Evolutionary conservation across 2,888 invertebrate species (phyloP).

Genomic region (Encarsia formosa): DNA sequence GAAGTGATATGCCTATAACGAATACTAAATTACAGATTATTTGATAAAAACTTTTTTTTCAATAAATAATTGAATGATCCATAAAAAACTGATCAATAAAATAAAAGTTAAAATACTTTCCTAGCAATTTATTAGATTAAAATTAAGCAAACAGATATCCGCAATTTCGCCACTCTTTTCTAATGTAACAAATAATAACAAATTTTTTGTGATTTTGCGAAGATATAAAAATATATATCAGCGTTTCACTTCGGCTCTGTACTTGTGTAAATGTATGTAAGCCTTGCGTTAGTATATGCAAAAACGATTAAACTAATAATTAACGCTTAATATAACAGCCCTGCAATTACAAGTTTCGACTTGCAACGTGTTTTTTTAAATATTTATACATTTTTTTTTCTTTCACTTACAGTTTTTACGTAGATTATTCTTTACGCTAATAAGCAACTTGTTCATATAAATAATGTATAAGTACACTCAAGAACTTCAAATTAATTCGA

Average conservation of each 20-base stretch:
- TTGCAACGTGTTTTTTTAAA: slow-evolving; percentile 28
- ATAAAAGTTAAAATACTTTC: too few species aligned
- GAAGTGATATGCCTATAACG: too few species aligned
- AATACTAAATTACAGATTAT: too few species aligned
- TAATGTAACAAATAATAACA: slow-evolving; percentile 27
- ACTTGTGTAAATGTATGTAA: slow-evolving; percentile 16
- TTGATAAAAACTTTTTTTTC: too few species aligned
- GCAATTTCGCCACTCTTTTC: slow-evolving; percentile 23
- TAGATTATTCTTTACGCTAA: slow-evolving; percentile 6
- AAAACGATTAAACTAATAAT: slow-evolving; percentile 27
- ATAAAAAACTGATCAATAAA: too few species aligned
- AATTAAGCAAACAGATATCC: neutral
- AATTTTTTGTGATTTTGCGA: slow-evolving; percentile 24
- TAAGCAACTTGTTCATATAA: slow-evolving; percentile 14
- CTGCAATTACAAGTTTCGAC: slow-evolving; percentile 28
- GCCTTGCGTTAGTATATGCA: slow-evolving; percentile 26
- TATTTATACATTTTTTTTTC: slow-evolving; percentile 3
- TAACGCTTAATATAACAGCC: slow-evolving; percentile 27
- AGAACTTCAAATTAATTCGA: slow-evolving; percentile 12
- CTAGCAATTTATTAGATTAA: too few species aligned
- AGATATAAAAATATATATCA: slow-evolving; percentile 29
- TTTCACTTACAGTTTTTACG: slow-evolving; percentile 9
- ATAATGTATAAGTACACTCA: slow-evolving; percentile 23
- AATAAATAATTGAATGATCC: too few species aligned
- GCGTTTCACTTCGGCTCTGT: slow-evolving; percentile 26